Evolutionary conservation across 2,113 vertebrate species (phyloP).

Genomic region (Datnioides undecimradiatus): DNA sequence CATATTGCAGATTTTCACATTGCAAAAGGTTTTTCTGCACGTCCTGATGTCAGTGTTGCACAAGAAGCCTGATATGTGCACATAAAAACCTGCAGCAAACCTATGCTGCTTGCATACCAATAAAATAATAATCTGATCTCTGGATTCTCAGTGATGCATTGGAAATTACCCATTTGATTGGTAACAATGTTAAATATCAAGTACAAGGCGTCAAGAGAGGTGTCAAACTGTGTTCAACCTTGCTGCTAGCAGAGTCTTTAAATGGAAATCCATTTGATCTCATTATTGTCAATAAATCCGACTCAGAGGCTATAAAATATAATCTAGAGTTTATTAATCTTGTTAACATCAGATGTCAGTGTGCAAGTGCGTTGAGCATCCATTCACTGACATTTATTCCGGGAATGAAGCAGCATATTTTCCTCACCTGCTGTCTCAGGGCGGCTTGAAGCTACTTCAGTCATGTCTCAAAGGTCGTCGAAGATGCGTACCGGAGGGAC

Average conservation of each 20-base stretch:
- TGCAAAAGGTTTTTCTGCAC: not conserved
- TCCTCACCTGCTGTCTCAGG: conserved; percentile 69
- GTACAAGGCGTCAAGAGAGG: not conserved
- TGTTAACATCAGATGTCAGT: not conserved
- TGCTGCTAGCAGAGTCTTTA: no score
- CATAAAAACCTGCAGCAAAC: no score
- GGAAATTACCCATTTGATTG: not conserved
- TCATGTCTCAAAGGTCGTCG: conserved; percentile 61
- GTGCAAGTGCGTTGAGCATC: not conserved
- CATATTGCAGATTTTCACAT: not conserved
- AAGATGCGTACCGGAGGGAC: not conserved
- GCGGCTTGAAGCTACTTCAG: conserved; percentile 51
- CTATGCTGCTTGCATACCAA: no score
- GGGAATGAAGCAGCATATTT: not conserved
- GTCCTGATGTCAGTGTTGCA: not conserved
- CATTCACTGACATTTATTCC: not conserved
- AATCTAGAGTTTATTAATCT: not conserved
- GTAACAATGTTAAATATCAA: not conserved
- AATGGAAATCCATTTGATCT: not conserved
- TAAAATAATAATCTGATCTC: not conserved
- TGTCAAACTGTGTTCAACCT: not conserved
- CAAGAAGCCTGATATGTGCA: not conserved
- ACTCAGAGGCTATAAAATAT: not conserved
- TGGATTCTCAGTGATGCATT: no score
- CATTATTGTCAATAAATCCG: not conserved